These are phyloP conservation scores for Rhadina sibilatrix DNA, from an alignment of 2,113 vertebrate genomes.

Conservation along the genomic window DNA sequence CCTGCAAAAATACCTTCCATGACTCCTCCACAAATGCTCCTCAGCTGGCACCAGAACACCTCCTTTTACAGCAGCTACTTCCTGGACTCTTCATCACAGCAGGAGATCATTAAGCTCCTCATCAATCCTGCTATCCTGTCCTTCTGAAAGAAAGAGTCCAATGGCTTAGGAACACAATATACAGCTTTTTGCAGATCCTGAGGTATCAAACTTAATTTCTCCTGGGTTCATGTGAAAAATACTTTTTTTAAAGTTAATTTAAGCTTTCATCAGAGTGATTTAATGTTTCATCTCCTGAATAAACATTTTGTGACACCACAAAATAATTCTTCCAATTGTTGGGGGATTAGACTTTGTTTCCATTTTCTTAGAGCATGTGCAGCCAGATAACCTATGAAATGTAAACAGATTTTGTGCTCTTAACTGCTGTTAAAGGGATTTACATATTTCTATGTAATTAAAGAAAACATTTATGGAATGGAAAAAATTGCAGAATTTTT, in stretches of 20 bases:
- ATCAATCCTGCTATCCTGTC: neutral
- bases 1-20: neutral
- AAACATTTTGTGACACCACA: neutral
- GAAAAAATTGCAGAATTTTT: neutral
- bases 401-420: neutral
- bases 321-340: neutral
- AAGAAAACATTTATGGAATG: neutral
- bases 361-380: neutral
- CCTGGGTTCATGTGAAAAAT: neutral
- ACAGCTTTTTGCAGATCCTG: neutral
- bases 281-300: neutral
- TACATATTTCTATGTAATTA: neutral
- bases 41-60: neutral
- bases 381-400: neutral
- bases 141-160: neutral
- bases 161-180: neutral
- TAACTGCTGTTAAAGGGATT: neutral
- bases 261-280: neutral
- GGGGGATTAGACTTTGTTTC: neutral
- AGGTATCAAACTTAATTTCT: neutral
- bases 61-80: neutral
- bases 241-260: neutral
- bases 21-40: neutral
- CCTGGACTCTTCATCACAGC: neutral
- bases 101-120: neutral